Evolutionary conservation across 2,888 invertebrate species (phyloP), one percentile per base, ranked within the genome.

Genomic region (Cybosia mesomella): DNA sequence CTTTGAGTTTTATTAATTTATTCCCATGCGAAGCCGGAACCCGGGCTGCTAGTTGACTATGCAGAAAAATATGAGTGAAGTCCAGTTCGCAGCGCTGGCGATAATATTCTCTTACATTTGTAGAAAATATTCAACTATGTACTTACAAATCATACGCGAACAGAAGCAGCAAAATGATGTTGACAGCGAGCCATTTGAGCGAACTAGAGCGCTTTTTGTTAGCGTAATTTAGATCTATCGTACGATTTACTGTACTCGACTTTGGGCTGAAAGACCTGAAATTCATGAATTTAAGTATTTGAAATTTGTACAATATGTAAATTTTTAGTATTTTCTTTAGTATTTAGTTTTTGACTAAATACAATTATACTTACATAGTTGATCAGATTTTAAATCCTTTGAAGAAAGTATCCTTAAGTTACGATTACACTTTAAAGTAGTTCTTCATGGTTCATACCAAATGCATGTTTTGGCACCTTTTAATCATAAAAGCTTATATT

Each of bases 131-230:
- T 49, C 5, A 55, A 58, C 15, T 70, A n/a, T n/a, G n/a, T n/a
- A 90, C 96, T 94, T 89, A 97, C 97, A 97, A 89, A 83, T 97
- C 97, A 83, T 96, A 96, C 11, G 95, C 83, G 54, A 96, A 89
- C 64, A 96, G 80, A 18, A 95, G 81, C 39, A 96, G 87, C 36
- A 96, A 79, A 13, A 90, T 82, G n/a, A 93, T 89, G 82, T 97
- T 97, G 21, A 96, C 84, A 15, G 91, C 81, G 61, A 96, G 95
- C 96, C 96, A 96, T 75, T 95, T 94, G n/a, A 96, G 83, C 28
- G 96, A 94, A 65, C 85, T 91, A 10, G 93, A 92, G 4, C 96
- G 93, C 83, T 94, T 95, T 71, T 87, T 91, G 68, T 95, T 92
- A 0, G 88, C 92, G 76, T 95, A 95, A 62, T 94, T 95, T 15